Percentiles rank a stretch among this genome's conserved stretches.
Evolutionary conservation across 2,888 invertebrate species (phyloP).

Genomic region (Clitarchus hookeri): DNA sequence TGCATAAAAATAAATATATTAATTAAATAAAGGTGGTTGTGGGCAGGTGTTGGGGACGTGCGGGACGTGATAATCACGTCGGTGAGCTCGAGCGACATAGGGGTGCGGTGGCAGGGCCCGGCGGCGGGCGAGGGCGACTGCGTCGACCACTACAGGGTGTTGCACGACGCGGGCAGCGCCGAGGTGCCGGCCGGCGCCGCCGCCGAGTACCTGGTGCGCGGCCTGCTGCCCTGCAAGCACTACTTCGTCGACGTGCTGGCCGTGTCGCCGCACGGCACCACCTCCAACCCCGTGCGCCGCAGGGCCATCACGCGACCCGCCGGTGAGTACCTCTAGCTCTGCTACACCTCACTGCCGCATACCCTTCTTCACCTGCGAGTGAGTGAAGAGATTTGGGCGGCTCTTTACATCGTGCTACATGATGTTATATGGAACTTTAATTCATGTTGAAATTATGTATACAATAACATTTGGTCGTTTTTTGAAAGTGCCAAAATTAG

Average conservation of each 20-base stretch:
- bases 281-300: background rate
- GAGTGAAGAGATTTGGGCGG: too few relatives aligned
- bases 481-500: too few relatives aligned
- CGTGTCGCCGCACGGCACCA: background rate
- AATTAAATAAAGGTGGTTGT: too few relatives aligned
- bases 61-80: background rate
- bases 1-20: too few relatives aligned
- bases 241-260: background rate
- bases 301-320: background rate
- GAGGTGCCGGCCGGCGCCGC: background rate
- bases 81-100: background rate
- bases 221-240: conserved; percentile 1
- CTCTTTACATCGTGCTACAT: too few relatives aligned
- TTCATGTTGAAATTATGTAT: too few relatives aligned
- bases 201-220: background rate
- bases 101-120: background rate
- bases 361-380: too few relatives aligned
- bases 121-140: background rate
- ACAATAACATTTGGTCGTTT: too few relatives aligned
- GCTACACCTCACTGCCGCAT: too few relatives aligned
- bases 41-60: background rate
- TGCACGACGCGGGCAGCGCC: background rate
- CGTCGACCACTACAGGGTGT: background rate
- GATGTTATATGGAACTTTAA: too few relatives aligned
- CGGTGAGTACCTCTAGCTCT: background rate